Evolutionary conservation across 2,888 invertebrate genomes (phyloP).

Genomic region (Eupithecia abbreviata): DNA sequence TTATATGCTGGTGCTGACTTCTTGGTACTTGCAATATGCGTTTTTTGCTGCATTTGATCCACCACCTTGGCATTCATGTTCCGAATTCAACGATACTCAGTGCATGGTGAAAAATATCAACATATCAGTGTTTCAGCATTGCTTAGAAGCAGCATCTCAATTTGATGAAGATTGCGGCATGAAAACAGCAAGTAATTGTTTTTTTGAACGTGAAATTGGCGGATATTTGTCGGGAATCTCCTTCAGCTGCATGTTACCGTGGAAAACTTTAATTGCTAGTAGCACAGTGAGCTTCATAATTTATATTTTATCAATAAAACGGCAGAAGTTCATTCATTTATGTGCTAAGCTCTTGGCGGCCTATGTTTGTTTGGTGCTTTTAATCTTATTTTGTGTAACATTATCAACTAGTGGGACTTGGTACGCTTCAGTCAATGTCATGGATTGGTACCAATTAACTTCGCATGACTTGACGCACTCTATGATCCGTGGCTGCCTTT

Average conservation of each 20-base stretch:
- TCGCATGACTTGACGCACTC: conserved; percentile 49
- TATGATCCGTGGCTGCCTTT: conserved; percentile 58
- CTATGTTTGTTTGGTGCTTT: conserved; percentile 57
- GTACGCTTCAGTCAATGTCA: conserved; percentile 59
- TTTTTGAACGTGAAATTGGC: conserved; percentile 71
- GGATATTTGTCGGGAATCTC: conserved; percentile 54
- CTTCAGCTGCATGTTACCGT: conserved; percentile 54
- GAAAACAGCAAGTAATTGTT: conserved; percentile 70
- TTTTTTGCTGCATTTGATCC: conserved; percentile 65
- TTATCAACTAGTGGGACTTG: conserved; percentile 70
- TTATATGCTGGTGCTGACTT: conserved; percentile 60
- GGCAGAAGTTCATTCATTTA: conserved; percentile 59
- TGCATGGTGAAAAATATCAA: conserved; percentile 76
- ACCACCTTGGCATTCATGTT: conserved; percentile 73
- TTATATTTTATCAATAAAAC: conserved; percentile 64
- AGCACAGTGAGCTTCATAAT: conserved; percentile 52
- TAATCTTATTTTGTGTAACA: conserved; percentile 65
- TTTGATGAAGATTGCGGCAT: conserved; percentile 71
- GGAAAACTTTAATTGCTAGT: conserved; percentile 62
- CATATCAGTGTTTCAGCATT: conserved; percentile 72
- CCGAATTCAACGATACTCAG: conserved; percentile 58
- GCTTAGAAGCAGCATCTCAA: conserved; percentile 67
- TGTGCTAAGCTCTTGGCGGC: conserved; percentile 54
- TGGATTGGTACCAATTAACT: conserved; percentile 51
- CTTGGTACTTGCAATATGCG: conserved; percentile 71